Evolutionary conservation across 2,888 invertebrate species (phyloP), one percentile per base, ranked within the genome.

Genomic region (Campopleginae sp.): DNA sequence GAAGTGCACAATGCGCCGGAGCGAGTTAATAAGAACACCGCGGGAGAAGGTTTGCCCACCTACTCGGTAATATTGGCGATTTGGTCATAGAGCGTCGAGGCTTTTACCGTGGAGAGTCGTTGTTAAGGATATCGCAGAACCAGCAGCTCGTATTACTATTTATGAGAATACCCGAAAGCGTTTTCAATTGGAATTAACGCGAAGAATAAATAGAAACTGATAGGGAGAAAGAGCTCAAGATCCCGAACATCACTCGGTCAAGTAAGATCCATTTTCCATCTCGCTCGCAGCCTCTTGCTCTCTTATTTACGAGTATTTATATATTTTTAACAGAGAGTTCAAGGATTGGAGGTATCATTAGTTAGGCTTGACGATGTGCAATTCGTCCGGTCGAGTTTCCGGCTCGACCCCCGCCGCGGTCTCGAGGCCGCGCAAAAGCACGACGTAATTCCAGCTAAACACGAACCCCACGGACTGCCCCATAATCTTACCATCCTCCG

Each of bases 361-460:
- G 87, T 86, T 79, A 65, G 75, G 72, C 85, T 80, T 85, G 79
- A 86, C 85, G 87, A 85, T 82, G 86, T 89, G 87, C 88, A 88
- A 89, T 90, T 87, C 88, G 86, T 89, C 88, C 88, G 87, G 80
- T 71, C 84, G 85, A 87, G 82, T 90, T 91, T 91, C 91, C 90
- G 89, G 89, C 88, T 89, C 87, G 90, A 91, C 89, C 88, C 80
- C 86, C 78, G 44, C 65, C 74, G 83, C 27, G 58, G 58, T 58
- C 80, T 80, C 84, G 86, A 89, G 89, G 89, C 91, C 89, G 78
- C 89, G 78, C 78, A 48, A 19, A 72, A 70, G 76, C 75, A 82
- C 80, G 81, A 82, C 81, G 90, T 89, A 91, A 89, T 90, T 89
- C 87, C 84, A 89, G 85, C 87, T 90, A 91, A 91, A 91, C 88